Percentiles rank a stretch among this genome's conserved stretches.
phyloP scores from a whole-genome alignment of 2,797 vertebrate genomes.

The Pteronotus mesoamericanus region DNA sequence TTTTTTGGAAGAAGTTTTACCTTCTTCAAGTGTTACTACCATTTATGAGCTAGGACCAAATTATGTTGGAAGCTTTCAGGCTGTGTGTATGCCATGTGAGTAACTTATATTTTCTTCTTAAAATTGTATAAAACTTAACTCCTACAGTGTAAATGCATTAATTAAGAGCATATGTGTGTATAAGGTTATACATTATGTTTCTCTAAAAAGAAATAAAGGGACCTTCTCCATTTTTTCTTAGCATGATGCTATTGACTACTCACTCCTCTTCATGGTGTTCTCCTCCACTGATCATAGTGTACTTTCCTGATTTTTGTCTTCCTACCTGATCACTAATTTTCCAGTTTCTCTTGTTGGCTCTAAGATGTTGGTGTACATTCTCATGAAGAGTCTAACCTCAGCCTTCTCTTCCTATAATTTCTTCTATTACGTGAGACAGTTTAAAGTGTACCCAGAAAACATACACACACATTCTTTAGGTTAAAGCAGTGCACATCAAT shows the following conservation, averaged over 20 bases:
- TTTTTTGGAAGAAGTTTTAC: conserved; percentile 97
- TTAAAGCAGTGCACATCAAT: not conserved
- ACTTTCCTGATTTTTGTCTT: not conserved
- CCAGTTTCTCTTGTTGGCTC: not conserved
- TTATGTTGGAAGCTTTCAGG: conserved; percentile 96
- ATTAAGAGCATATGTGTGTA: not conserved
- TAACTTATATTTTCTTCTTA: conserved; percentile 54
- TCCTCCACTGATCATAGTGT: not conserved
- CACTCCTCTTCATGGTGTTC: not conserved
- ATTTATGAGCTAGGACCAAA: conserved; percentile 95
- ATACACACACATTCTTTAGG: not conserved
- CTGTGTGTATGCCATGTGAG: conserved; percentile 93
- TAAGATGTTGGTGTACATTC: not conserved
- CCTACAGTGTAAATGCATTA: not conserved
- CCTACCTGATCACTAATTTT: not conserved
- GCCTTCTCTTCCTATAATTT: not conserved
- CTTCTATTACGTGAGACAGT: not conserved
- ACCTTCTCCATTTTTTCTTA: not conserved
- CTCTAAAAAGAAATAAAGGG: not conserved
- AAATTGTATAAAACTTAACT: not conserved
- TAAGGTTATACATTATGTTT: not conserved
- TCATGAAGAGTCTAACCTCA: not conserved
- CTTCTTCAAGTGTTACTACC: conserved; percentile 88
- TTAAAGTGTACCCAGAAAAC: not conserved
- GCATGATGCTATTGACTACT: not conserved